Conservation (phyloP, 2,797 vertebrate species). For the Ispidina picta region DNA sequence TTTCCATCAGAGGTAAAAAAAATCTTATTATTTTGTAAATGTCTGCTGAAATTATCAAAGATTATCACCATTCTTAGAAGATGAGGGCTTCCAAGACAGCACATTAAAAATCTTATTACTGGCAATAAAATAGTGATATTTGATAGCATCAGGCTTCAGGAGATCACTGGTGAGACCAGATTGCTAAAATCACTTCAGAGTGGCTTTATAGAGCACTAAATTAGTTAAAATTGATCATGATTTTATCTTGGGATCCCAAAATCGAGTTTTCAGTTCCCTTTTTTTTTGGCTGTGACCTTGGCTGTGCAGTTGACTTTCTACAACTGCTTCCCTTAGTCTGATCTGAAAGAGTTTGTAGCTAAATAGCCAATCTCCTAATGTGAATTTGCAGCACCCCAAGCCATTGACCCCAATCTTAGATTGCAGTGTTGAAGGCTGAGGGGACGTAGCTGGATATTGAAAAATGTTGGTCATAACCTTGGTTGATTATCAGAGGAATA, state of each 20-base stretch:
- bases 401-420: not conserved
- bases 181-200: not conserved
- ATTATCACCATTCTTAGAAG: not conserved
- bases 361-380: not conserved
- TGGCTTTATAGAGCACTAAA: not conserved
- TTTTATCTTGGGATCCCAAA: not conserved
- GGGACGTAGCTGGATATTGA: not conserved
- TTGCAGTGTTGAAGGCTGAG: not conserved
- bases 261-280: not conserved
- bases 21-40: conserved; percentile 12
- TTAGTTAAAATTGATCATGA: conserved; percentile 10
- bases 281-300: not conserved
- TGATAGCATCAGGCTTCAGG: not conserved
- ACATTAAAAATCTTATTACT: not conserved
- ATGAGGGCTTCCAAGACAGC: not conserved
- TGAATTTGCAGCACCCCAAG: not conserved
- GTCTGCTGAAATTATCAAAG: conserved; percentile 20
- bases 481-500: not conserved
- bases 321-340: not conserved
- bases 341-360: not conserved
- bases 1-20: not conserved
- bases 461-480: not conserved
- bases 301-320: not conserved
- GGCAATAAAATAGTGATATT: not conserved
- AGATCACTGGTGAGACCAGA: not conserved